Conservation (phyloP, 2,113 vertebrate genomes). For the Thomomys bottae region DNA sequence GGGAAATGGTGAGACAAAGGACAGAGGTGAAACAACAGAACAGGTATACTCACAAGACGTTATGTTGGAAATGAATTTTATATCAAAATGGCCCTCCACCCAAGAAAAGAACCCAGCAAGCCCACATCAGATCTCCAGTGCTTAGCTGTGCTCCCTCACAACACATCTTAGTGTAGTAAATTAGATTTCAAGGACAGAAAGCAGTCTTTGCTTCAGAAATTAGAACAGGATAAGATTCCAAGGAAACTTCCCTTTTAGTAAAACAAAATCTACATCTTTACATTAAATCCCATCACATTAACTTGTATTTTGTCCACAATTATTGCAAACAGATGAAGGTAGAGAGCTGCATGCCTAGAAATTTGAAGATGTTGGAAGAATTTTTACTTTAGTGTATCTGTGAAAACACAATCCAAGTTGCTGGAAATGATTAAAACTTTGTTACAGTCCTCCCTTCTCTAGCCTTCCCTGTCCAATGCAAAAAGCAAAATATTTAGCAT, state of each 20-base stretch:
- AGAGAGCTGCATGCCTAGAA: conserved; percentile 10
- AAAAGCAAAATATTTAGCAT: conserved; percentile 14
- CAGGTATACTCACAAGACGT: no score
- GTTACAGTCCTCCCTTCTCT: neutral
- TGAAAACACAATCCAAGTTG: neutral
- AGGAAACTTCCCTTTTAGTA: neutral
- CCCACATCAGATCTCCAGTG: neutral
- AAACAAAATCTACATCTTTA: neutral
- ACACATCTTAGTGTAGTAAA: neutral
- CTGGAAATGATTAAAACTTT: neutral
- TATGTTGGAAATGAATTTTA: no score
- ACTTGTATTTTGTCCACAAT: neutral
- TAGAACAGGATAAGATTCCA: neutral
- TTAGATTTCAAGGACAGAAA: neutral
- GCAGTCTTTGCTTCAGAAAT: neutral
- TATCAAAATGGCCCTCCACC: neutral
- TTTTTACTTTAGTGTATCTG: neutral
- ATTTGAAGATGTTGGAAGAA: neutral
- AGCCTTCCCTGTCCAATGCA: neutral
- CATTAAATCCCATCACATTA: neutral
- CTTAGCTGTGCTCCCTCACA: neutral
- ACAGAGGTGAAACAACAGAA: no score
- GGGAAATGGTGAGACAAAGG: no score
- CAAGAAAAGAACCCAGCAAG: rapidly evolving
- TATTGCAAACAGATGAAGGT: conserved; percentile 13